Base-by-base conservation (phyloP, 1,140 invertebrate species). In the Drosophila quadrilineata region DNA sequence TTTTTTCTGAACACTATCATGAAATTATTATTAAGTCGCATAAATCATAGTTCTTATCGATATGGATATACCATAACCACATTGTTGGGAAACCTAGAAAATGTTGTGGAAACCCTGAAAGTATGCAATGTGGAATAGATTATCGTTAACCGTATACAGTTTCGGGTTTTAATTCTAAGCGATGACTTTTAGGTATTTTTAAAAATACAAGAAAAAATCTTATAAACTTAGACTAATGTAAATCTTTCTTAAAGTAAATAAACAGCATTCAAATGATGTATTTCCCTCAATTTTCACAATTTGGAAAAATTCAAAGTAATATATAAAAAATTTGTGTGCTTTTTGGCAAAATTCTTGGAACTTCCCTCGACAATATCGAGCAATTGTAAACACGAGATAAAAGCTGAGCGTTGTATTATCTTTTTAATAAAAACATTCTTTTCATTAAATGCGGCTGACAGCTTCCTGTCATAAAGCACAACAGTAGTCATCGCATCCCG, bases 381-480 rank as follows among this genome's bases (percentile, higher is more conserved):
- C 8, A 35, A 58, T 17, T 49, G 54, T 43, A 46, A 31, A 56
- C 10, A 40, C 8, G 31, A 82, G 77, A 82, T 82, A 84, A 76
- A 65, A 31, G 41, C 50, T 28, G 8, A 10, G 28, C 46, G 22
- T 45, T 12, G 16, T 53, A 54, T 84, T 73, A 84, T 84, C 77
- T 74, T 73, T 77, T 84, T 84, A 84, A 85, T 65, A 65, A 43
- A 28, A 50, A 43, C 53, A 46, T 54, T 73, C 49, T 28, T 59
- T 35, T 53, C 3, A 36, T 19, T 56, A 21, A 17, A 62, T 40
- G 43, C 60, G 63, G 54, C 56, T 76, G 76, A 75, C 76, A 75
- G 77, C 64, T 82, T 82, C 68, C 76, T 73, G 69, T 74, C 74
- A 84, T 82, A 73, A 76, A 82, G 35, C 62, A 14, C n/a, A 82